A percentile compares a stretch with the other conserved stretches of the same genome.
Conservation (phyloP, 2,888 invertebrate species). For the Allygus modestus region DNA sequence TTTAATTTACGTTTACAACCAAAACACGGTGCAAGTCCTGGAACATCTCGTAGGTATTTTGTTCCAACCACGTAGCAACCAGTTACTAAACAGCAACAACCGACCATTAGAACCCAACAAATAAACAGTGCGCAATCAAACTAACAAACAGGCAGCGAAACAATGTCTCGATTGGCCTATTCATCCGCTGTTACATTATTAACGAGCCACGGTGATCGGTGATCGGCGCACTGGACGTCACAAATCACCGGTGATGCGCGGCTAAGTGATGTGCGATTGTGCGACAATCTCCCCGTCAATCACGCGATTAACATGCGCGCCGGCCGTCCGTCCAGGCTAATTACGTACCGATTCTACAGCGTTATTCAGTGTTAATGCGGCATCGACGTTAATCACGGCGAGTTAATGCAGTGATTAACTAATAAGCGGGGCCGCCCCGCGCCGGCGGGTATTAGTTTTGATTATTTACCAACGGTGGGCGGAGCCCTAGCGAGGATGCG, state of each 20-base stretch:
- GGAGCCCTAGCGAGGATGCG: conserved; percentile 15
- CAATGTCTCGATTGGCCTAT: conserved; percentile 17
- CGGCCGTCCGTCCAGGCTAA: conserved; percentile 35
- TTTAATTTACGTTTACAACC: too few species aligned
- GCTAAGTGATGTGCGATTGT: conserved; percentile 53
- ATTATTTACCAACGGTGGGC: conserved; percentile 30
- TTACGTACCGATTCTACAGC: conserved; percentile 34
- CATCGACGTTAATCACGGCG: too few species aligned
- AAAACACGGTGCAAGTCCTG: too few species aligned
- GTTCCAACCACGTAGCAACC: not conserved
- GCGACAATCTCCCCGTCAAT: conserved; percentile 52
- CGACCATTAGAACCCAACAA: conserved; percentile 2
- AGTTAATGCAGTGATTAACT: conserved; percentile 48
- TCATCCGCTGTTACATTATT: not conserved
- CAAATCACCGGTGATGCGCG: conserved; percentile 33
- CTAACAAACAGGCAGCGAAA: not conserved
- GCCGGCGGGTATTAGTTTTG: conserved; percentile 31
- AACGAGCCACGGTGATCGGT: not conserved
- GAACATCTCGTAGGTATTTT: too few species aligned
- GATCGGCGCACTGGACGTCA: not conserved
- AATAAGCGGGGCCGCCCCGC: conserved; percentile 28
- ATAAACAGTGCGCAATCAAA: not conserved
- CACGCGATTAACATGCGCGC: conserved; percentile 54
- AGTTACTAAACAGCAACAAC: too few species aligned
- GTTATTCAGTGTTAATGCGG: conserved; percentile 17